Conservation (phyloP, 2,113 vertebrate species). For the Symphodus melops region DNA sequence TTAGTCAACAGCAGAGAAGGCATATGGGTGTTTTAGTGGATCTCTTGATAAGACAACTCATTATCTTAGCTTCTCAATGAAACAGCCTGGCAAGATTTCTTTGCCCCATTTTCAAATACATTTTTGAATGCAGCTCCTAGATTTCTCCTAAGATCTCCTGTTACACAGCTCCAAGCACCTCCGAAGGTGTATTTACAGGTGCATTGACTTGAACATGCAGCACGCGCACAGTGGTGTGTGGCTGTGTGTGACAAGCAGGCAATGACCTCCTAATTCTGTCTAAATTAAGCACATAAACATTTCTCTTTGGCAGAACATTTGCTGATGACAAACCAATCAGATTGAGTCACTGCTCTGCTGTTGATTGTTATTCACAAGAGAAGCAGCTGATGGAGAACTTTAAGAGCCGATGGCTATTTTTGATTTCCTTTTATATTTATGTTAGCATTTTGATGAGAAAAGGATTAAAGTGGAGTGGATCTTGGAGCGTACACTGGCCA, state of each 20-base stretch:
- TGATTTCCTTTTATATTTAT: neutral
- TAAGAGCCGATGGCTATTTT: neutral
- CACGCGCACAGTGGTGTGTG: slow-evolving; percentile 1
- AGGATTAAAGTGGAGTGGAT: slow-evolving; percentile 8
- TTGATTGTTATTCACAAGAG: slow-evolving; percentile 2
- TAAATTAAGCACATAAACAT: slow-evolving; percentile 7
- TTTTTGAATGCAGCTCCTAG: neutral
- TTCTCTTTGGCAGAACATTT: slow-evolving; percentile 19
- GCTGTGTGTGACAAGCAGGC: slow-evolving; percentile 2
- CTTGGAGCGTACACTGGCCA: neutral
- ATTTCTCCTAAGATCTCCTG: neutral
- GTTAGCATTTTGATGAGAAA: slow-evolving; percentile 62
- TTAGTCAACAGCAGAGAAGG: neutral
- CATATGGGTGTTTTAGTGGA: neutral
- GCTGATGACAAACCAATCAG: slow-evolving; percentile 42
- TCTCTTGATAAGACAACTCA: neutral
- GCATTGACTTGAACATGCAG: neutral
- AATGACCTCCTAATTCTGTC: slow-evolving; percentile 19
- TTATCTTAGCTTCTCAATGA: neutral
- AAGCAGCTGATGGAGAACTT: neutral
- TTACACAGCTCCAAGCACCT: neutral
- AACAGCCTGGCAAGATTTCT: neutral
- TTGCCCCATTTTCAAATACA: neutral
- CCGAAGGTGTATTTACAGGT: neutral
- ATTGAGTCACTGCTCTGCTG: slow-evolving; percentile 51